A percentile compares a stretch with the other conserved stretches of the same genome.
phyloP scores from a whole-genome alignment of 2,888 invertebrate genomes.

The Dinocampus coccinellae region DNA sequence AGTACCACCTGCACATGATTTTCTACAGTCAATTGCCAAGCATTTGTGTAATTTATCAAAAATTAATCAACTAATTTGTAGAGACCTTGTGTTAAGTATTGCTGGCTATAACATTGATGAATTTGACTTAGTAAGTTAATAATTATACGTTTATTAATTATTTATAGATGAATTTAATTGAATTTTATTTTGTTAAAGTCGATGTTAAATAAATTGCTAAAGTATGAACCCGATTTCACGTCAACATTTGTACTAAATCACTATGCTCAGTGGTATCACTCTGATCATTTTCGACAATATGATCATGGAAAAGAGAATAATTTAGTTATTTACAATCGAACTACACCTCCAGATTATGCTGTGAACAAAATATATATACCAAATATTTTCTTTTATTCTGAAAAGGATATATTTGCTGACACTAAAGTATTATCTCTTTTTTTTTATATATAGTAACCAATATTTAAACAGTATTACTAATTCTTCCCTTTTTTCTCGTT shows the following conservation, averaged over 20 bases:
- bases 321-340: conserved; percentile 72
- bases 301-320: conserved; percentile 79
- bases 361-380: conserved; percentile 76
- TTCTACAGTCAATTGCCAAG: neutral
- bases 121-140: neutral
- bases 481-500: neutral
- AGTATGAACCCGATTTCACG: conserved; percentile 81
- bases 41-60: neutral
- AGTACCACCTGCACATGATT: neutral
- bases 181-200: conserved; percentile 61
- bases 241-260: conserved; percentile 81
- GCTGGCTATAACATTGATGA: neutral
- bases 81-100: neutral
- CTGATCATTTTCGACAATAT: conserved; percentile 76
- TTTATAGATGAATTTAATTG: neutral
- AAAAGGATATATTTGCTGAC: conserved; percentile 82
- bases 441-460: neutral
- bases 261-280: conserved; percentile 75
- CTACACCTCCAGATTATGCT: conserved; percentile 76
- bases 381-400: conserved; percentile 76
- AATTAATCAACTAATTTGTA: neutral
- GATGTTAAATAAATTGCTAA: conserved; percentile 77
- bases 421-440: conserved; percentile 67
- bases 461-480: neutral
- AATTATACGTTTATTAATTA: conserved; percentile 77